phyloP scores from a whole-genome alignment of 1,140 invertebrate species.

The Paralvinella palmiformis region DNA sequence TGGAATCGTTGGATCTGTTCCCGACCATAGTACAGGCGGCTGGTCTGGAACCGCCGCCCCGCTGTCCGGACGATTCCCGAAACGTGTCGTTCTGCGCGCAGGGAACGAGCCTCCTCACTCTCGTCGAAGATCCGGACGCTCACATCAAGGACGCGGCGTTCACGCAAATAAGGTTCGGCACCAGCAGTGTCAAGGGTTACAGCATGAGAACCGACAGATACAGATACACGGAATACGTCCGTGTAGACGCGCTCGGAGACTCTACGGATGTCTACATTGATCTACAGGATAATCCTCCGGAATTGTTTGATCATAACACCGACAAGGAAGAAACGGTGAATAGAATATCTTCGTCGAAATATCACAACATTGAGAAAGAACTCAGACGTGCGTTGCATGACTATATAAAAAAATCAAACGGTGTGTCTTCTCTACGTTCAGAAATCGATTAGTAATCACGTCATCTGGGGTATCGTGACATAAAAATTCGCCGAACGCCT shows the following conservation, averaged over 20 bases:
- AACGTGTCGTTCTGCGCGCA: neutral
- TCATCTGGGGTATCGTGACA: too few species aligned
- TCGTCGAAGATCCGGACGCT: neutral
- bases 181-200: slow-evolving; percentile 1
- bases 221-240: too few species aligned
- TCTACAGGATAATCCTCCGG: too few species aligned
- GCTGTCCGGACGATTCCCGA: neutral
- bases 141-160: neutral
- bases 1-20: slow-evolving; percentile 7
- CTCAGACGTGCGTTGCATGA: slow-evolving; percentile 25
- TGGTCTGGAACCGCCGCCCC: neutral
- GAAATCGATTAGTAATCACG: too few species aligned
- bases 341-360: neutral
- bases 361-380: slow-evolving; percentile 17
- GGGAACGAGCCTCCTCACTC: neutral
- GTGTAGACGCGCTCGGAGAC: neutral
- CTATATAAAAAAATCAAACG: too few species aligned
- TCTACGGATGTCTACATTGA: neutral
- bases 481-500: too few species aligned
- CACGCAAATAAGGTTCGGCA: neutral
- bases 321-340: slow-evolving; percentile 15
- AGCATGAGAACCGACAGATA: neutral
- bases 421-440: too few species aligned
- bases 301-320: slow-evolving; percentile 5
- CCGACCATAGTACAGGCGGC: neutral